Evolutionary conservation across 2,888 invertebrate genomes (phyloP), one percentile per base, ranked within the genome.

Genomic region (Sclerodermus sp.): DNA sequence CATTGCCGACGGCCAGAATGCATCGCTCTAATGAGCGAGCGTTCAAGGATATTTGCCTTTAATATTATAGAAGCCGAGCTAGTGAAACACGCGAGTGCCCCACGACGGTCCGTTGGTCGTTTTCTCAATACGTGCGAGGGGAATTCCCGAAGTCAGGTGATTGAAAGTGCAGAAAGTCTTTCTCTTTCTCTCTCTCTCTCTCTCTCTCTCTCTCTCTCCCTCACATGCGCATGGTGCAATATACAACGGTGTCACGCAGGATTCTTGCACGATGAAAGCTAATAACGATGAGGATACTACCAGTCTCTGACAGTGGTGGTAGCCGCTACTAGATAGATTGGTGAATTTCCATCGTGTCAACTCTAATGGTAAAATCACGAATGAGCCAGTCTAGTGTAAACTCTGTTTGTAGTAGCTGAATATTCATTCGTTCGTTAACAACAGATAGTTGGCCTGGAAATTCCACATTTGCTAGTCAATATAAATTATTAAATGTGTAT

Each of bases 21-120:
- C 69, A 57, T 64, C 59, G 66, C 52, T 69, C 66, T 74, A 73
- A 76, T 73, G 69, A 68, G 67, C 66, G 59, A 62, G 60, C 70
- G 61, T 67, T 69, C 73, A 70, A 74, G 70, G 73, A 73, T 75
- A 67, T 74, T 73, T 74, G 66, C 64, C 67, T 70, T 62, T 73
- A 67, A 74, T 73, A 64, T 75, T 69, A 71, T 67, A 67, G 67
- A 70, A 44, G 16, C 48, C 54, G 30, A 42, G 34, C 10, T 34
- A 12, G 34, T 12, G 10, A 34, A n/a, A 47, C 50, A 50, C 48
- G 59, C 53, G 55, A 48, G 42, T 31, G 34, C 18, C 45, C 41
- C 45, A 62, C 55, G 23, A 8, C 23, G 23, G 4, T 5, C 23
- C 23, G 23, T 8, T n/a, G n/a, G n/a, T n/a, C n/a, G n/a, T n/a